phyloP scores from a whole-genome alignment of 2,113 vertebrate genomes.

The Plotosus lineatus region DNA sequence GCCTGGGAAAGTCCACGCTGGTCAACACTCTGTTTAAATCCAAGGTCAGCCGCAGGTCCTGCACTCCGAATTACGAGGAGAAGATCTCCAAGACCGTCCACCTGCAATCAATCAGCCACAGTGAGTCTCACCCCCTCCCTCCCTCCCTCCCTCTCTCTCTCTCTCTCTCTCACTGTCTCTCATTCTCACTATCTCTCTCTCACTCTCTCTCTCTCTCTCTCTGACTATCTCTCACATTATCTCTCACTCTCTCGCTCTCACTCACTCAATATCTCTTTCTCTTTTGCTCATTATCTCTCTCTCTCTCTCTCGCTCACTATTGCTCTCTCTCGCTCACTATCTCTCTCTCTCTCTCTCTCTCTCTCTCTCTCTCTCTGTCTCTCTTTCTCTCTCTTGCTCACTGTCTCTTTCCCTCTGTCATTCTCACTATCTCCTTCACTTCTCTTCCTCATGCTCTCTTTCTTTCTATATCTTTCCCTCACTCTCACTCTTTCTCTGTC shows the following conservation, averaged over 20 bases:
- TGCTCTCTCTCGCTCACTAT: background rate
- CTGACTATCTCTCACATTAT: too few species aligned
- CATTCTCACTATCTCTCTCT: background rate
- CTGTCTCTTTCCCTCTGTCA: too few species aligned
- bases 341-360: background rate
- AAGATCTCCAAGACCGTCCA: slow-evolving; percentile 83
- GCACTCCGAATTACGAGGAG: slow-evolving; percentile 66
- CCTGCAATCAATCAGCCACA: slow-evolving; percentile 84
- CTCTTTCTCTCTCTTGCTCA: background rate
- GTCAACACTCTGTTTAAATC: slow-evolving; percentile 97
- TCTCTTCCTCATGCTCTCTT: too few species aligned
- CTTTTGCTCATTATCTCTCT: too few species aligned
- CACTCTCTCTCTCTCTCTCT: too few species aligned
- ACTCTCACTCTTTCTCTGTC: too few species aligned
- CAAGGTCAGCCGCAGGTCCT: slow-evolving; percentile 86
- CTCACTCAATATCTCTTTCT: too few species aligned
- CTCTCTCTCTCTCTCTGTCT: background rate
- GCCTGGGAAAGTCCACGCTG: slow-evolving; percentile 95
- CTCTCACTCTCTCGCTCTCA: too few species aligned
- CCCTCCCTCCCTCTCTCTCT: background rate
- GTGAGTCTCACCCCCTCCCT: slow-evolving; percentile 75
- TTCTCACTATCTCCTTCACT: too few species aligned
- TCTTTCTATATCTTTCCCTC: too few species aligned
- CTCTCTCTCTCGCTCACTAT: too few species aligned
- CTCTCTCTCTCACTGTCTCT: background rate